Base-by-base conservation (phyloP, 2,888 invertebrate genomes). In the Xanthorhoe spadicearia region DNA sequence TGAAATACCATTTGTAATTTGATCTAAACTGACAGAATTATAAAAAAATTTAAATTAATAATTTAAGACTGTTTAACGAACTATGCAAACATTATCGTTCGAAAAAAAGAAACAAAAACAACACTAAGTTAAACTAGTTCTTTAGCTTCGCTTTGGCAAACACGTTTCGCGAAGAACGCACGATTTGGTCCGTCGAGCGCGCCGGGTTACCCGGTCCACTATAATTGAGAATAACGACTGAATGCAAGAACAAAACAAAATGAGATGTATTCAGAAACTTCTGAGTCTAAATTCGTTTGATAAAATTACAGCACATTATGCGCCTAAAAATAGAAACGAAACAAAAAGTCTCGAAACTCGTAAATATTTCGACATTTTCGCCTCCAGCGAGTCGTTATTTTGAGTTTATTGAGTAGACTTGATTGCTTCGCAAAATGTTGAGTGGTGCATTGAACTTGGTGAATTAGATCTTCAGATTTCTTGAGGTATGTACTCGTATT, bases 341-440 rank as follows among this genome's bases (percentile, higher is more conserved):
- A 83, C 84, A 87, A 88, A 89, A 89, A 85, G 83, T 81, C 79
- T 82, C 71, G 74, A 78, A 82, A 81, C 85, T 86, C 83, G 84
- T 89, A 87, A 89, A 89, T 83, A 88, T 87, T 89, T 88, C 86
- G 84, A 84, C 85, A 87, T 87, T 86, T 87, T 85, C 82, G 85
- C 87, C 78, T 79, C 81, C 72, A 79, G 83, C 85, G 74, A 83
- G 78, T 85, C 78, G 86, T 88, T 88, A 84, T 87, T 87, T 87
- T 84, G 84, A 85, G 83, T 86, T 88, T 87, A 85, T 87, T 86
- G 83, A 87, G 85, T 80, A 77, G 81, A 79, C 81, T 83, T 84
- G 83, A 88, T 86, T 84, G 83, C 85, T 83, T 73, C 75, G 83
- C 81, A 82, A 79, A 85, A 81, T 83, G 80, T 85, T 83, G 83